Evolutionary conservation across 1,140 invertebrate genomes (phyloP).

Genomic region (Drosophila seguyi): DNA sequence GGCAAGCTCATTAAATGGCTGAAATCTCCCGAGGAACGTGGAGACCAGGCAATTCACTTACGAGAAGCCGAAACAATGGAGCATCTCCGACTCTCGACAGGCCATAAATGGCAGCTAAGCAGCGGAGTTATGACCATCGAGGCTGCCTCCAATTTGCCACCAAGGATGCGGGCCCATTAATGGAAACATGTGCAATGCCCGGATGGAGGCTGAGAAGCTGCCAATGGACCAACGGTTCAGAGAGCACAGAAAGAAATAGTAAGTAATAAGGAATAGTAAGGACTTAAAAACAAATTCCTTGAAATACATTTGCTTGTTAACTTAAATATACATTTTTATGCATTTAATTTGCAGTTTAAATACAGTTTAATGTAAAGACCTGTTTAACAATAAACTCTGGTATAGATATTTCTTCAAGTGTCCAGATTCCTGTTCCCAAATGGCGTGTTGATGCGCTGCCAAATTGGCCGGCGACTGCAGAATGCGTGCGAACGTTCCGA

Average conservation of each 20-base stretch:
- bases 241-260: conserved; percentile 8
- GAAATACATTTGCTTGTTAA: not conserved
- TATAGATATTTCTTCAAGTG: not conserved
- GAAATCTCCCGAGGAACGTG: conserved; percentile 30
- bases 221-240: conserved; percentile 20
- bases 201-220: conserved; percentile 35
- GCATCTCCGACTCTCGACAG: conserved; percentile 38
- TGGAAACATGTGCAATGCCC: conserved; percentile 68
- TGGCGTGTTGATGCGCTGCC: conserved; percentile 82
- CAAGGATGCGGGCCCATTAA: conserved; percentile 75
- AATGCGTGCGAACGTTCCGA: conserved; percentile 65
- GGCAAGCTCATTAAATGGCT: conserved; percentile 50
- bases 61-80: conserved; percentile 52
- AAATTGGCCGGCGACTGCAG: conserved; percentile 66
- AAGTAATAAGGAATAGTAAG: not conserved
- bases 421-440: conserved; percentile 50
- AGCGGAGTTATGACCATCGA: conserved; percentile 68
- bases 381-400: not conserved
- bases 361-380: not conserved
- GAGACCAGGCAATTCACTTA: conserved; percentile 31
- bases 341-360: not conserved
- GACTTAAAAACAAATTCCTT: too few species aligned
- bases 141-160: conserved; percentile 79
- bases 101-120: conserved; percentile 76
- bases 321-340: not conserved